Evolutionary conservation across 1,140 invertebrate genomes (phyloP), one percentile per base, ranked within the genome.

Genomic region (Pollicipes pollicipes): DNA sequence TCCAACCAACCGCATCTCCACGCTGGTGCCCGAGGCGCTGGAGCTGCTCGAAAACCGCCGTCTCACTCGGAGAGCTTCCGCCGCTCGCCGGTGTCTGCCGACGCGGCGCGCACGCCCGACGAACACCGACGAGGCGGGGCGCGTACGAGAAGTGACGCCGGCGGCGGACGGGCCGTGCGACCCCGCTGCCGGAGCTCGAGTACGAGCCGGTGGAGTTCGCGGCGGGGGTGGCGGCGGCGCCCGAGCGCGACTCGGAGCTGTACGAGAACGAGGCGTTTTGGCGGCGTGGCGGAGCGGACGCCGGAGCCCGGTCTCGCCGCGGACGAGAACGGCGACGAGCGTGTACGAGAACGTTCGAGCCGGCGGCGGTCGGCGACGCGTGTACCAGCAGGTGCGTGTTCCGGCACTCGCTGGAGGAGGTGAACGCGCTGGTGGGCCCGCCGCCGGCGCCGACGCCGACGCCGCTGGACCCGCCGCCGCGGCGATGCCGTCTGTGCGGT

Each of bases 351-450:
- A 58, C 45, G 45, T 58, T 10, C 24, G 13, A 24, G 45, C 45
- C 45, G 26, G 29, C 63, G 30, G 58, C 45, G 28, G 70, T 68
- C 63, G 70, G 30, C 21, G 63, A 64, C 29, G 28, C 30, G 84
- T 89, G 0, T 89, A 89, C 75, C 86, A 88, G 75, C 86, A 88
- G 80, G 87, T 88, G 0, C 88, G 84, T 87, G 74, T 87, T 88
- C 72, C 82, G 85, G 37, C 82, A 85, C 73, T 88, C 86, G 21
- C 85, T 89, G 66, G 83, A 87, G 68, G 87, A 89, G 78, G 85
- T 89, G 0, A 89, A 89, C 77, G 85, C 85, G 30, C 78, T 88
- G 74, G 78, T 86, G 24, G 30, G 66, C 30, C 29, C 29, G n/a
- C n/a, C 17, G 10, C 13, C 32, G 32, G 32, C 16, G 32, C 4